Evolutionary conservation across 2,797 vertebrate species (phyloP), one percentile per base, ranked within the genome.

Genomic region (Muraenolepis orangiensis): DNA sequence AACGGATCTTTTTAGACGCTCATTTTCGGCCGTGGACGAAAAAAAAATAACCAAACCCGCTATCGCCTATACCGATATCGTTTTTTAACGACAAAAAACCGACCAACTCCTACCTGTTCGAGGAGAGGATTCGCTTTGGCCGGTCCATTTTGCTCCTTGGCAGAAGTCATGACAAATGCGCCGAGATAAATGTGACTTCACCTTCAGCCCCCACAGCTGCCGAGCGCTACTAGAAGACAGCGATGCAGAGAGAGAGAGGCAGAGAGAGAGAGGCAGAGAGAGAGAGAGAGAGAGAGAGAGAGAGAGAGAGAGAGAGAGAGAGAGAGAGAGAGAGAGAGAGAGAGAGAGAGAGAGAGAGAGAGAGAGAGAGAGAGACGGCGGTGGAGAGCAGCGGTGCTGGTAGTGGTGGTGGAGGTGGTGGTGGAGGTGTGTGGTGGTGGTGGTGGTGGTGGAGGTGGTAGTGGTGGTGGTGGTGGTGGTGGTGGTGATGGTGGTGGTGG

Each of bases 101-200:
- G 34, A 8, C 34, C 23, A 4, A 31, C 57, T 73, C 84, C 74
- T 95, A 98, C 96, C 96, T 96, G 95, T 7, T 98, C 96, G 78
- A 93, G 95, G 85, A 95, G 95, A 76, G 94, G 95, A 87, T 85
- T 87, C 77, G 94, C 90, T 90, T 97, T 98, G 79, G 86, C 94
- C 73, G 95, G 90, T 78, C 93, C 93, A 84, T 89, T 94, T 74
- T 91, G 89, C 76, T 97, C 96, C 92, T 96, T 97, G 64, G 94
- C 92, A 75, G 96, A 96, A 91, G 96, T 97, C 96, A 98, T 93
- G 87, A 88, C 82, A 72, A 82, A 80, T 31, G 36, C 57, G 46
- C 79, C 69, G 74, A 72, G 83, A 71, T 76, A 64, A 12, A 64
- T 4, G 57, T 23, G 11, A 11, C 57, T 4, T 64, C 57, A 11